These are phyloP conservation scores for Aspidoscelis tigris DNA, from an alignment of 2,113 vertebrate species.

Conservation along the genomic window DNA sequence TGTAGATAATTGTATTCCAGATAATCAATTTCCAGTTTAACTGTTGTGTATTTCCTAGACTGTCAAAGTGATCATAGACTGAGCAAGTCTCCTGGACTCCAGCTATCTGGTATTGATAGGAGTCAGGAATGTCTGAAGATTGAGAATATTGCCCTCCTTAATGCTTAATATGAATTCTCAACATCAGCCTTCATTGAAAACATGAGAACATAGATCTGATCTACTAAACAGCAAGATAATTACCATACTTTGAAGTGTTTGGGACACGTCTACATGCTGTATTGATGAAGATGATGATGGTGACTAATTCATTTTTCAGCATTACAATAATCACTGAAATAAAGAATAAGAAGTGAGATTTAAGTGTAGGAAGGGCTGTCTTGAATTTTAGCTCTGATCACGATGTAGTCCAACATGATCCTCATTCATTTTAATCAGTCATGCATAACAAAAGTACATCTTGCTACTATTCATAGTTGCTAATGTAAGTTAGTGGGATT, in stretches of 20 bases:
- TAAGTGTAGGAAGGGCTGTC: neutral
- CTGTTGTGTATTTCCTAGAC: neutral
- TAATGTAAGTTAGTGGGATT: no score
- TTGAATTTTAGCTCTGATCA: neutral
- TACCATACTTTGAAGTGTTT: neutral
- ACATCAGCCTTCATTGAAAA: neutral
- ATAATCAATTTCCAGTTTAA: neutral
- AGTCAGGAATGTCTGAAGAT: neutral
- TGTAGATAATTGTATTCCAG: neutral
- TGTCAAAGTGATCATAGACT: neutral
- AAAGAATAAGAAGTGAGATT: neutral
- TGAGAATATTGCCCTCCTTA: neutral
- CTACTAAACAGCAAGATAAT: constrained; percentile 19
- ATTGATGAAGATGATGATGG: neutral
- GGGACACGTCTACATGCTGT: neutral
- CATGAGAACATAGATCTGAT: neutral
- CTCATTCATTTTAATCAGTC: neutral
- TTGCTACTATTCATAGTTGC: no score
- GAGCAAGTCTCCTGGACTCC: neutral
- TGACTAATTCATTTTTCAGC: neutral
- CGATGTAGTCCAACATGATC: neutral
- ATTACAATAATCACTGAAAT: neutral
- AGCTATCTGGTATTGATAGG: neutral
- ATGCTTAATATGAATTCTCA: neutral
- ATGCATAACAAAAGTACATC: neutral